Conservation (phyloP, 2,797 vertebrate genomes). For the Hemibagrus guttatus region DNA sequence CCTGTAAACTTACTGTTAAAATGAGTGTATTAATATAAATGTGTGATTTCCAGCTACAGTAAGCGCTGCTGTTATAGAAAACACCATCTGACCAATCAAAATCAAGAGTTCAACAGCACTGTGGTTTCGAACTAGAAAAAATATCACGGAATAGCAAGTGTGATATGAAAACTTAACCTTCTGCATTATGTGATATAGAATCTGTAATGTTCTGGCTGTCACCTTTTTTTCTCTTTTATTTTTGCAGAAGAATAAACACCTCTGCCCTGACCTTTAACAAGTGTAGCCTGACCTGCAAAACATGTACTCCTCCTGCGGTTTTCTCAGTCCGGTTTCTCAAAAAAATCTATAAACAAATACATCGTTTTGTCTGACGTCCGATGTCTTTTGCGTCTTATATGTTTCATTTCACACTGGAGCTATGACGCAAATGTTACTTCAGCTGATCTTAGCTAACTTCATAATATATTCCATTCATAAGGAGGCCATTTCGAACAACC, state of each 20-base stretch:
- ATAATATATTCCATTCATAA: not conserved
- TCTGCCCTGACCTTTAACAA: constrained; percentile 18
- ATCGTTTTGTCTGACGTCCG: not conserved
- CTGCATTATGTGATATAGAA: not conserved
- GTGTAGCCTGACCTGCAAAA: not conserved
- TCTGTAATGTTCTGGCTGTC: not conserved
- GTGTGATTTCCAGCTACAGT: not conserved
- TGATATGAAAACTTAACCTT: not conserved
- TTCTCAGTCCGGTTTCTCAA: not conserved
- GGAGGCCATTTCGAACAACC: not conserved
- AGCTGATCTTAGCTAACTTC: not conserved
- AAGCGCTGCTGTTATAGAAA: not conserved
- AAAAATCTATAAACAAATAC: not conserved
- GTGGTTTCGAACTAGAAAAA: no score
- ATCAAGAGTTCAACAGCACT: not conserved
- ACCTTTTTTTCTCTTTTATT: not conserved
- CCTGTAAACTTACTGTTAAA: not conserved
- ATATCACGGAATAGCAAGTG: not conserved
- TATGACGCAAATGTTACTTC: not conserved
- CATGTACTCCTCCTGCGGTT: not conserved
- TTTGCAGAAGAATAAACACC: not conserved
- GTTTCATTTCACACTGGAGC: not conserved
- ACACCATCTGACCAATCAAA: not conserved
- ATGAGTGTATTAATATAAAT: not conserved
- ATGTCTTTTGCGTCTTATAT: not conserved